phyloP scores from a whole-genome alignment of 2,888 invertebrate species.

The Anagyrus pseudococci region DNA sequence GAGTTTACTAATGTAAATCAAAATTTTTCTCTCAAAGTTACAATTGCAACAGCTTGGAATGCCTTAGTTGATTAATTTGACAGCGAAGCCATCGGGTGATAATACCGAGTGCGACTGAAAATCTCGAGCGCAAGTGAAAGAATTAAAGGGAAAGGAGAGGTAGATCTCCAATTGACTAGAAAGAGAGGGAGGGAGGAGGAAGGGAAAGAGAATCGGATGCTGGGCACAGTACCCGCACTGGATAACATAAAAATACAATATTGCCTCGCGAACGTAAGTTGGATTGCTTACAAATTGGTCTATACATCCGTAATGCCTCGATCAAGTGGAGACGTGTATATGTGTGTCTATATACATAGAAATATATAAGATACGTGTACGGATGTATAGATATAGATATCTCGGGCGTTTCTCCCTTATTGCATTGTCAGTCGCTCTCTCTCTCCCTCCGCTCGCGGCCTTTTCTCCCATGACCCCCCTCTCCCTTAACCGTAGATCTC shows the following conservation, averaged over 20 bases:
- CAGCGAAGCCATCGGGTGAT: too few relatives aligned
- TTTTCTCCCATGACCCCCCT: background rate
- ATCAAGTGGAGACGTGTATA: conserved; percentile 48
- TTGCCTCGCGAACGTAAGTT: conserved; percentile 57
- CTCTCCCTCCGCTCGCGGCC: conserved; percentile 1
- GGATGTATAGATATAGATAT: too few relatives aligned
- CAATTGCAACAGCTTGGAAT: too few relatives aligned
- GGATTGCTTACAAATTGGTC: conserved; percentile 63
- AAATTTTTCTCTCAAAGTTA: too few relatives aligned
- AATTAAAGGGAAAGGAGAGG: too few relatives aligned
- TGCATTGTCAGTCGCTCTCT: conserved; percentile 39
- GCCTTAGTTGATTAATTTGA: too few relatives aligned
- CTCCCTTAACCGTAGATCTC: background rate
- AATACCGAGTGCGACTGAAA: too few relatives aligned
- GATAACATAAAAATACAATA: conserved; percentile 60
- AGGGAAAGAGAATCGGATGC: conserved; percentile 29
- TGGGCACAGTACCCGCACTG: conserved; percentile 35
- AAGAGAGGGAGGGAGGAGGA: conserved; percentile 17
- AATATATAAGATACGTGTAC: too few relatives aligned
- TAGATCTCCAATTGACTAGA: conserved; percentile 1
- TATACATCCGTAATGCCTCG: conserved; percentile 61
- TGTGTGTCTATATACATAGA: too few relatives aligned
- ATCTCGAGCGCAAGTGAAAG: too few relatives aligned
- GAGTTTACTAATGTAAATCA: too few relatives aligned
- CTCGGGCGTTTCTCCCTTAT: conserved; percentile 48